Base-by-base conservation (phyloP, 1,140 invertebrate genomes). In the Drosophila quadrilineata region DNA sequence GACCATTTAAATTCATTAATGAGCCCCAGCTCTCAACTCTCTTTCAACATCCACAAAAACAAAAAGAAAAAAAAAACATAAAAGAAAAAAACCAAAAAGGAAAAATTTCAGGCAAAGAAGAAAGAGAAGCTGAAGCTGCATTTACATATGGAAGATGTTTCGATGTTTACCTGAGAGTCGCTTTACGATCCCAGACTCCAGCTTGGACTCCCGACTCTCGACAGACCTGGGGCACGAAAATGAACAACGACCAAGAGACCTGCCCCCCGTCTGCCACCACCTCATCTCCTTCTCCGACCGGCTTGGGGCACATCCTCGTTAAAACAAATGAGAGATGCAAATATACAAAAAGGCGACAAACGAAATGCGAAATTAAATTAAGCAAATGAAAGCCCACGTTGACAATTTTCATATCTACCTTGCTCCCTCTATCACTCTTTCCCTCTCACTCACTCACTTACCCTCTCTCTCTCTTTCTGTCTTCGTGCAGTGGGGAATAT, bases 1-100 rank as follows among this genome's bases (percentile, higher is more conserved):
- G 79, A 77, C 87, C 77, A 88, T 88, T 88, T 88, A 88, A 88
- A 88, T 85, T 86, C 87, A 88, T 88, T 88, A 88, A 88, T 88
- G 87, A 88, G 87, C 76, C 58, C 67, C 45, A 72, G 38, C 64
- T 73, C n/a, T n/a, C n/a, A n/a, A n/a, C n/a, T n/a, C n/a, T n/a
- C 65, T 41, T 53, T 28, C 40, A 29, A 45, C 41, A 43, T 41
- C 46, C 50, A 28, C n/a, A n/a, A n/a, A n/a, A n/a, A n/a, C n/a
- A n/a, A n/a, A n/a, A n/a, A n/a, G n/a, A n/a, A n/a, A n/a, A n/a
- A n/a, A n/a, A n/a, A n/a, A n/a, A n/a, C n/a, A n/a, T n/a, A n/a
- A n/a, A n/a, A n/a, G n/a, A n/a, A n/a, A n/a, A n/a, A n/a, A n/a
- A n/a, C n/a, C n/a, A n/a, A n/a, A n/a, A n/a, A n/a, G n/a, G n/a